Conservation (phyloP, 2,888 invertebrate genomes). For the Lasioglossum oenotherae region DNA sequence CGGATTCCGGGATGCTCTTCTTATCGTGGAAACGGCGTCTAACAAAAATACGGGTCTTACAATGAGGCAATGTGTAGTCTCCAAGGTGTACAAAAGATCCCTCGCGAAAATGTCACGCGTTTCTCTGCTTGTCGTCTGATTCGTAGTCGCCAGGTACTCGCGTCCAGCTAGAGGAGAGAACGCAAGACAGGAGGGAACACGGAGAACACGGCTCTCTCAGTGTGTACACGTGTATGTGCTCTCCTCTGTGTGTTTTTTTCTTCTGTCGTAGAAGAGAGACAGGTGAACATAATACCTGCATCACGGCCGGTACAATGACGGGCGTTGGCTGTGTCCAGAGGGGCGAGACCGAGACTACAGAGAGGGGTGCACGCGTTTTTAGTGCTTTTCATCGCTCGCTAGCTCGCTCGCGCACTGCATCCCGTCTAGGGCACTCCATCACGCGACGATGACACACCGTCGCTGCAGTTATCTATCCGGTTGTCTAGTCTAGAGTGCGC, state of each 20-base stretch:
- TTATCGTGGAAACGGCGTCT: conserved; percentile 28
- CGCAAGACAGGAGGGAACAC: conserved; percentile 19
- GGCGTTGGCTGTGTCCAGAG: conserved; percentile 55
- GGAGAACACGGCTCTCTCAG: neutral
- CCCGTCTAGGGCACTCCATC: conserved; percentile 76
- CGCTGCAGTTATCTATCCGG: conserved; percentile 71
- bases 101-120: conserved; percentile 41
- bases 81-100: conserved; percentile 41
- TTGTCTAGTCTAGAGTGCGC: conserved; percentile 70
- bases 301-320: conserved; percentile 60
- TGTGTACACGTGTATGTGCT: neutral
- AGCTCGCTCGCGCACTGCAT: conserved; percentile 35
- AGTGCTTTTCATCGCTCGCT: conserved; percentile 69
- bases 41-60: conserved; percentile 24
- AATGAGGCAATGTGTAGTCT: conserved; percentile 45
- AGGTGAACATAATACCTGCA: conserved; percentile 71
- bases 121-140: conserved; percentile 40
- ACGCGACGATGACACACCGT: conserved; percentile 71
- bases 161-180: conserved; percentile 23
- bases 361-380: conserved; percentile 70
- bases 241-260: conserved; percentile 19
- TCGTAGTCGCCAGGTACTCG: conserved; percentile 38
- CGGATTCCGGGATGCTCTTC: neutral
- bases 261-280: conserved; percentile 60
- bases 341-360: conserved; percentile 46